These are phyloP conservation scores for Cerastis rubricosa DNA, from an alignment of 2,888 invertebrate species.

Conservation along the genomic window DNA sequence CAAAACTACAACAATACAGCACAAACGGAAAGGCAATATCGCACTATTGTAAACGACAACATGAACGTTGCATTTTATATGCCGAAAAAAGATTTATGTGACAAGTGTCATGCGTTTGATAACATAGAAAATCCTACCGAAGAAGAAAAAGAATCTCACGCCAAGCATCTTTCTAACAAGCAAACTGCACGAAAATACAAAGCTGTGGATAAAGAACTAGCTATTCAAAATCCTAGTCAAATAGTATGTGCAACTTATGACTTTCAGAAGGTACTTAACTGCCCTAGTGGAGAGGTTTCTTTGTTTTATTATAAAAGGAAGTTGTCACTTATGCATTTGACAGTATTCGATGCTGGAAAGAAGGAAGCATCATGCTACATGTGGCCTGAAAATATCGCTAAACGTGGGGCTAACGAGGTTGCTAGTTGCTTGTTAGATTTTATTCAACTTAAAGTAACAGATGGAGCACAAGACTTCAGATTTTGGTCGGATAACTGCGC, in stretches of 20 bases:
- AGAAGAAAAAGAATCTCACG: constrained; percentile 9
- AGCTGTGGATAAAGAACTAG: constrained; percentile 29
- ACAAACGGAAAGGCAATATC: constrained; percentile 7
- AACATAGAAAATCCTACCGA: too few relatives aligned
- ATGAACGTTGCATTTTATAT: constrained; percentile 26
- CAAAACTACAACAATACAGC: constrained; percentile 9
- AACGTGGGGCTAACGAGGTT: constrained; percentile 46
- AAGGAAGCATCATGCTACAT: constrained; percentile 45
- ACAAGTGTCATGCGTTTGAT: constrained; percentile 34
- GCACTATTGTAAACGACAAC: constrained; percentile 14
- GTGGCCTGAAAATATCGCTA: constrained; percentile 41
- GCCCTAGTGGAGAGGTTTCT: constrained; percentile 44
- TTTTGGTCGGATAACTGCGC: constrained; percentile 48
- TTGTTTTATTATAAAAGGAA: constrained; percentile 57
- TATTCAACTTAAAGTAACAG: constrained; percentile 13
- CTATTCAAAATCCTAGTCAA: constrained; percentile 13
- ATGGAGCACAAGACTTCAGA: constrained; percentile 15
- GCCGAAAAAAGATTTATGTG: constrained; percentile 32
- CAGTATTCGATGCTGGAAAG: constrained; percentile 38
- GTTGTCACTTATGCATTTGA: constrained; percentile 38
- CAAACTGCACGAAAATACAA: constrained; percentile 28
- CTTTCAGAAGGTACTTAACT: constrained; percentile 51
- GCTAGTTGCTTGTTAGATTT: constrained; percentile 39
- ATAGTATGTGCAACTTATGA: constrained; percentile 36
- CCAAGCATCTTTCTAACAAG: constrained; percentile 24